Evolutionary conservation across 2,797 vertebrate species (phyloP), one percentile per base, ranked within the genome.

Genomic region (Fistularia tabacaria): DNA sequence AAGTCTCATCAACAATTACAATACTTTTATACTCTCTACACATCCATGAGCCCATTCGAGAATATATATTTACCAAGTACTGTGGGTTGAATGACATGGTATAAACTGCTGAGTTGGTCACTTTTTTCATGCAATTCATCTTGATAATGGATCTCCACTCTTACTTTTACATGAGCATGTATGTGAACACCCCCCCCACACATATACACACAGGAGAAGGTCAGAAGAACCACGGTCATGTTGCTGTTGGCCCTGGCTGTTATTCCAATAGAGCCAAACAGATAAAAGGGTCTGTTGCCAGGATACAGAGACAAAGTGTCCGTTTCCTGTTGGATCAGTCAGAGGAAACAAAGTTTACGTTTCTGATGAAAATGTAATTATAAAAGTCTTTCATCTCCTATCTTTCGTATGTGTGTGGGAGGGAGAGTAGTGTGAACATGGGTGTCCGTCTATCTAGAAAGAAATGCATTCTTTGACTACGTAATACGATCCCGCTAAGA

Each of bases 241-340:
- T n/a, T 14, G 36, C 9, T 36, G 25, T n/a, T 38, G 45, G 39
- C 64, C 51, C 71, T 73, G 77, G 71, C 73, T 82, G 82, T 80
- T 72, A 67, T 72, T 80, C 55, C 58, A 48, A 66, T 44, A 41
- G 58, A 65, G 70, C 62, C 71, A 73, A 63, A 69, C 64, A 83
- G 61, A 64, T 42, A 67, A 3, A 2, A 25, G 25, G 25, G 39
- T 36, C 63, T 59, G 84, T 85, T 85, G 82, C 81, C 86, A 85
- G 82, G 85, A 85, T 84, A 85, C 80, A 47, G 68, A 67, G 59
- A 62, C 61, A 61, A 58, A 10, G 51, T 15, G 60, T 79, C 65
- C 81, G 82, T 71, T 87, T 85, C 78, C 79, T 78, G 73, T 74
- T 54, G 12, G 69, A 77, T 82, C 67, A 69, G 74, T 82, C 73